phyloP scores from a whole-genome alignment of 2,888 invertebrate genomes.

The Apocheima hispidaria region DNA sequence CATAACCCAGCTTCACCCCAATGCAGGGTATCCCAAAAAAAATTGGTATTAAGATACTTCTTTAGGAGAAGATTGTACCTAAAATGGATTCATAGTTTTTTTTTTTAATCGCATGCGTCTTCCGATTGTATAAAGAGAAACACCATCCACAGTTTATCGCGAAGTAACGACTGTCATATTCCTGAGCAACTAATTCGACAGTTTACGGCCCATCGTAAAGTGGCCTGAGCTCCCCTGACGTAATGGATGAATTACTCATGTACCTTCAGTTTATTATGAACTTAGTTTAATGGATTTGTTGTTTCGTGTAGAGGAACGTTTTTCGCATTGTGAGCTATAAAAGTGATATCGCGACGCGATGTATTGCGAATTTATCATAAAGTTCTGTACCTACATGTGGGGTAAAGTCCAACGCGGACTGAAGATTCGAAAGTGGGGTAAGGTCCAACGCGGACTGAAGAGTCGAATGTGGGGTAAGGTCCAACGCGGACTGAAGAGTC shows the following conservation, averaged over 20 bases:
- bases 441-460: too few species aligned
- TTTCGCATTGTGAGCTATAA: background rate
- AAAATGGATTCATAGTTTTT: too few species aligned
- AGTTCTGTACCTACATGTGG: too few species aligned
- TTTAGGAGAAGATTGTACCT: background rate
- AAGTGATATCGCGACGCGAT: too few species aligned
- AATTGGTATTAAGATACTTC: too few species aligned
- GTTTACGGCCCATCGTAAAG: constrained; percentile 44
- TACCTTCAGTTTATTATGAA: constrained; percentile 23
- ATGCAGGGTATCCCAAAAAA: too few species aligned
- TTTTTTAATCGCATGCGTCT: background rate
- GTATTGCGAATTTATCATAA: too few species aligned
- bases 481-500: too few species aligned
- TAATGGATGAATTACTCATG: constrained; percentile 30
- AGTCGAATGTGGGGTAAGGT: too few species aligned
- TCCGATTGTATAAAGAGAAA: background rate
- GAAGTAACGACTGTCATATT: constrained; percentile 36
- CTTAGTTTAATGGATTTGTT: constrained; percentile 21
- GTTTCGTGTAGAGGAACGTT: constrained; percentile 9
- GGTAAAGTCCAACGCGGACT: too few species aligned
- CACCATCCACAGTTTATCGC: constrained; percentile 13
- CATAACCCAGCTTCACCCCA: too few species aligned
- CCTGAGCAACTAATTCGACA: constrained; percentile 41
- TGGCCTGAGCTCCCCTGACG: constrained; percentile 32
- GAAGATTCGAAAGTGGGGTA: too few species aligned